These are phyloP conservation scores for Isoperla grammatica DNA, from an alignment of 2,888 invertebrate genomes.

Conservation along the genomic window DNA sequence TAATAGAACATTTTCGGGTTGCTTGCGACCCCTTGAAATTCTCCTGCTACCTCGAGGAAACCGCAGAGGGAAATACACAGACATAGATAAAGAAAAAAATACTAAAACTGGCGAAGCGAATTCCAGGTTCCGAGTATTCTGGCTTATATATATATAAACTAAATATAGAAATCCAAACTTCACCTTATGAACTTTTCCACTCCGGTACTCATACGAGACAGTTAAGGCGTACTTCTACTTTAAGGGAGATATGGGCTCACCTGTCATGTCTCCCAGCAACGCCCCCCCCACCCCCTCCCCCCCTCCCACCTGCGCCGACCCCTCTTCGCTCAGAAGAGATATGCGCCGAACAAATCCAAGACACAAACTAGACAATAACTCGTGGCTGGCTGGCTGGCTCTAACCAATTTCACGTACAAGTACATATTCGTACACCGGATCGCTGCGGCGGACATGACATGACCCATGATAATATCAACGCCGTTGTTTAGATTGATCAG, in stretches of 20 bases:
- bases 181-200: slow-evolving; percentile 13
- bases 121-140: too few relatives aligned
- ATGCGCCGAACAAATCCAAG: too few relatives aligned
- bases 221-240: slow-evolving; percentile 2
- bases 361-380: too few relatives aligned
- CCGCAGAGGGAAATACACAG: background rate
- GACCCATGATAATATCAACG: too few relatives aligned
- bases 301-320: background rate
- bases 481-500: too few relatives aligned
- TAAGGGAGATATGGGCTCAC: background rate
- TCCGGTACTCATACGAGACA: slow-evolving; percentile 14
- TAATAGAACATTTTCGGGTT: slow-evolving; percentile 15
- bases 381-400: too few relatives aligned
- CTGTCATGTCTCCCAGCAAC: slow-evolving; percentile 1
- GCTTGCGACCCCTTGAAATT: background rate
- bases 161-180: slow-evolving; percentile 8
- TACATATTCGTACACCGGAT: too few relatives aligned
- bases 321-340: background rate
- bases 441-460: too few relatives aligned
- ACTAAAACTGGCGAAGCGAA: too few relatives aligned
- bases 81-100: too few relatives aligned
- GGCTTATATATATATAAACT: background rate
- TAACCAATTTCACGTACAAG: too few relatives aligned
- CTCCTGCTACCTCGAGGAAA: background rate
- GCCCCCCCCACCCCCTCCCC: background rate